Evolutionary conservation across 1,140 invertebrate genomes (phyloP).

Genomic region (Neoseiulus cucumeris): DNA sequence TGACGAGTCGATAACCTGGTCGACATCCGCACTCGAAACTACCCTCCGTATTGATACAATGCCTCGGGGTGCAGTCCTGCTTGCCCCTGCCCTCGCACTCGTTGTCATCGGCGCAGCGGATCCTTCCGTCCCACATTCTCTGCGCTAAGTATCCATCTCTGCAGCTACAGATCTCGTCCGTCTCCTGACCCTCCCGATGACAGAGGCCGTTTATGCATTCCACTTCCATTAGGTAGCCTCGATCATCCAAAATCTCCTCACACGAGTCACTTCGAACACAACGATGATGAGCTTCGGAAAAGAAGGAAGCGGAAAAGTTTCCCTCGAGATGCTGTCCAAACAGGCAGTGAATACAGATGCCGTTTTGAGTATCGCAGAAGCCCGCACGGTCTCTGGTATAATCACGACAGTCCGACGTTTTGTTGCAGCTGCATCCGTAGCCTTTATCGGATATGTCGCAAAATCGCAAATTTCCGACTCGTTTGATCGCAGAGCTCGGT

Average conservation of each 20-base stretch:
- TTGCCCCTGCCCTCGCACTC: not conserved
- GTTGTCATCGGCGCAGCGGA: not conserved
- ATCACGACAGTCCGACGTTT: not conserved
- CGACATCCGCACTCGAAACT: not conserved
- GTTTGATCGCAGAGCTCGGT: too few species aligned
- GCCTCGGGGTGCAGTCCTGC: not conserved
- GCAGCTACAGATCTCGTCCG: not conserved
- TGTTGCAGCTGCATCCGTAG: not conserved
- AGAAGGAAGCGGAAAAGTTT: not conserved
- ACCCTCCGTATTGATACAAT: conserved; percentile 7
- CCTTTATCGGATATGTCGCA: not conserved
- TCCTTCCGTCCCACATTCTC: not conserved
- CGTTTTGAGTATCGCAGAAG: not conserved
- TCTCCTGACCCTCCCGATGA: not conserved
- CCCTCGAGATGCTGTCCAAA: not conserved
- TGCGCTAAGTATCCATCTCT: not conserved
- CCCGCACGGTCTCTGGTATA: not conserved
- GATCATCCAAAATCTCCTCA: not conserved
- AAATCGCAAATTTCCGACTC: too few species aligned
- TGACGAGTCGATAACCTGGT: not conserved
- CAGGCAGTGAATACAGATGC: not conserved
- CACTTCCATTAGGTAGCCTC: not conserved
- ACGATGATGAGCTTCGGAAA: not conserved
- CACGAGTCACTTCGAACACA: not conserved
- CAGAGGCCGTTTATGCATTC: not conserved